Evolutionary conservation across 1,140 invertebrate genomes (phyloP), one percentile per base, ranked within the genome.

Genomic region (Schlechtendalia chinensis): DNA sequence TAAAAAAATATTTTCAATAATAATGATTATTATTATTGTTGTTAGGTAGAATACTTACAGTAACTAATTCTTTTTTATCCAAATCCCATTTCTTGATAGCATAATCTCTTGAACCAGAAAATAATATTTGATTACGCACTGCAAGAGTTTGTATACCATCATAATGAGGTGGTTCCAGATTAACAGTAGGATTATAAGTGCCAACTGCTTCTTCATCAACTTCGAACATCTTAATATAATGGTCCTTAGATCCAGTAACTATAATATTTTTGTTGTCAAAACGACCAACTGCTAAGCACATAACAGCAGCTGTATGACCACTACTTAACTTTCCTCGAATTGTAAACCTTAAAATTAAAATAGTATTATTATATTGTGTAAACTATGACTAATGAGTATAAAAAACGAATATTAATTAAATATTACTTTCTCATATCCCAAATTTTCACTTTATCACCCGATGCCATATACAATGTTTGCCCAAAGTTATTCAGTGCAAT

Each of bases 41-140:
- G 50, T n/a, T 56, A 16, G 16, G 32, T 29, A 67, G 58, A 50
- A 5, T 45, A 85, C 86, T 85, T 85, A 91, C 91, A 85, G 90
- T 90, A 75, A 90, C 89, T 69, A 93, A 86, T 82, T 91, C 89
- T 85, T 91, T 89, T 83, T 89, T 89, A 22, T 87, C 85, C 11
- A 96, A 86, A 83, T 93, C 90, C 94, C 94, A 96, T 84, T 94
- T 92, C 87, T 96, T 96, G 84, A 96, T 93, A 84, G 93, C 94
- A 86, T 90, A 93, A 85, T 96, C 95, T 39, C 95, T 86, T 0
- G 94, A 95, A 72, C 94, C 94, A 85, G 92, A 94, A 87, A 95
- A 96, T 17, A 96, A 86, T 5, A 88, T 89, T 71, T 89, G 86
- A 24, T 89, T 90, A 77, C 85, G 85, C 11, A 94, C 87, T n/a